These are phyloP conservation scores for Serripes groenlandicus DNA, from an alignment of 2,888 invertebrate genomes.

Conservation along the genomic window DNA sequence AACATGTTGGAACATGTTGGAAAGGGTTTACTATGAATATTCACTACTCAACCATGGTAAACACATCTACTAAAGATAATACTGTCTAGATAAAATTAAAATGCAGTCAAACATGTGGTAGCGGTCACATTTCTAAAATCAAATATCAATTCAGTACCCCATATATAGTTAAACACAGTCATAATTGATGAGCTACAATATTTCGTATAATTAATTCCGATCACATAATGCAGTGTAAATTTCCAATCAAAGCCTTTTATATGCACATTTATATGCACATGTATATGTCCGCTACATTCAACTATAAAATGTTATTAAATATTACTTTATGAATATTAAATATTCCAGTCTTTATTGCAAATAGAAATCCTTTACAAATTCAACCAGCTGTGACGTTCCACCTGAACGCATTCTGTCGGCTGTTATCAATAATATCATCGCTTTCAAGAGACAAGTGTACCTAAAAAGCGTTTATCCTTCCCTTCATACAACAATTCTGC, in stretches of 20 bases:
- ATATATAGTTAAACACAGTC: too few relatives aligned
- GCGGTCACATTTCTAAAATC: too few relatives aligned
- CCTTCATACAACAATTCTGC: too few relatives aligned
- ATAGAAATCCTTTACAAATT: constrained; percentile 24
- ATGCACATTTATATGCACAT: not conserved
- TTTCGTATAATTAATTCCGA: not conserved
- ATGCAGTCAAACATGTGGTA: too few relatives aligned
- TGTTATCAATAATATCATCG: not conserved
- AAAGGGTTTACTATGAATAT: too few relatives aligned
- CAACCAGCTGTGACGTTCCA: constrained; percentile 11
- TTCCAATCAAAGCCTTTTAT: constrained; percentile 5
- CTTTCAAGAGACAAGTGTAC: constrained; percentile 1
- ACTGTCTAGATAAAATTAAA: too few relatives aligned
- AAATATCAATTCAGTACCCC: too few relatives aligned
- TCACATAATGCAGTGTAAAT: constrained; percentile 3
- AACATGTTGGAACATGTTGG: too few relatives aligned
- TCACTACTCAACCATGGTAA: too few relatives aligned
- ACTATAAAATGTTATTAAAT: constrained; percentile 15
- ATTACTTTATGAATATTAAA: constrained; percentile 15
- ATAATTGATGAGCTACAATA: too few relatives aligned
- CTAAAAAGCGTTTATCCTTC: constrained; percentile 11
- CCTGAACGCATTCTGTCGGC: constrained; percentile 17
- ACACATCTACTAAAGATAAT: too few relatives aligned
- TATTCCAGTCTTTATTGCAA: not conserved
- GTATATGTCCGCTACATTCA: not conserved